A percentile compares a stretch with the other conserved stretches of the same genome.
Evolutionary conservation across 2,113 vertebrate genomes (phyloP).

Genomic region (Uria lomvia): DNA sequence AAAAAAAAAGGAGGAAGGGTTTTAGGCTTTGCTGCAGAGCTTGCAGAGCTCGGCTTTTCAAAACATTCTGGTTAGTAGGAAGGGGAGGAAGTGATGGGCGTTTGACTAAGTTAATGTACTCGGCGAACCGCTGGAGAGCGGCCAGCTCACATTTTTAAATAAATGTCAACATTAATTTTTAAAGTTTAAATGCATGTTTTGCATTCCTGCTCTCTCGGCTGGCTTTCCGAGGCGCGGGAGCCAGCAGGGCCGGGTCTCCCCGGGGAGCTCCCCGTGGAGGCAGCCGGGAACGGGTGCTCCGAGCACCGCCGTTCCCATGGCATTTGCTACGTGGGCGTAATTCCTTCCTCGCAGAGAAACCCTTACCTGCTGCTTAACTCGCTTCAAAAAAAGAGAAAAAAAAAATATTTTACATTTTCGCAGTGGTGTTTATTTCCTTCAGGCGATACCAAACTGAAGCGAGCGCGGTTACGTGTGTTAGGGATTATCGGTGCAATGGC

Average conservation of each 20-base stretch:
- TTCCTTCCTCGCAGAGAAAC: conserved; percentile 49
- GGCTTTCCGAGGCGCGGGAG: not conserved
- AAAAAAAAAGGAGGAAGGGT: not conserved
- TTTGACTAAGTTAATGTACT: conserved; percentile 50
- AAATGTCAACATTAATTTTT: conserved; percentile 64
- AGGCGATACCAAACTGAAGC: not conserved
- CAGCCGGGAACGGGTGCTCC: not conserved
- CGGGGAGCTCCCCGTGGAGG: conserved; percentile 29
- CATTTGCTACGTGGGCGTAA: conserved; percentile 51
- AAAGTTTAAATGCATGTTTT: conserved; percentile 52
- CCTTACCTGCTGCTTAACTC: conserved; percentile 55
- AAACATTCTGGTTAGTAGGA: conserved; percentile 31
- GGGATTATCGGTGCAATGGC: not conserved
- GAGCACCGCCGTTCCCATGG: conserved; percentile 2
- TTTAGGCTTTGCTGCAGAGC: not conserved
- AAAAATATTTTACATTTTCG: conserved; percentile 5
- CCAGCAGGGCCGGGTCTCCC: not conserved
- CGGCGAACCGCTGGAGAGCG: conserved; percentile 34
- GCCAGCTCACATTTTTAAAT: conserved; percentile 55
- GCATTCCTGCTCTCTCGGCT: conserved; percentile 26
- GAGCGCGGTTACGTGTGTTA: not conserved
- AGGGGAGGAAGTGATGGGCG: conserved; percentile 56
- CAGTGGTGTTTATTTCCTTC: conserved; percentile 33
- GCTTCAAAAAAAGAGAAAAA: not conserved
- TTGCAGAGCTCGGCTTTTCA: conserved; percentile 34